Evolutionary conservation across 2,797 vertebrate genomes (phyloP).

Genomic region (Diglossa cyanea): DNA sequence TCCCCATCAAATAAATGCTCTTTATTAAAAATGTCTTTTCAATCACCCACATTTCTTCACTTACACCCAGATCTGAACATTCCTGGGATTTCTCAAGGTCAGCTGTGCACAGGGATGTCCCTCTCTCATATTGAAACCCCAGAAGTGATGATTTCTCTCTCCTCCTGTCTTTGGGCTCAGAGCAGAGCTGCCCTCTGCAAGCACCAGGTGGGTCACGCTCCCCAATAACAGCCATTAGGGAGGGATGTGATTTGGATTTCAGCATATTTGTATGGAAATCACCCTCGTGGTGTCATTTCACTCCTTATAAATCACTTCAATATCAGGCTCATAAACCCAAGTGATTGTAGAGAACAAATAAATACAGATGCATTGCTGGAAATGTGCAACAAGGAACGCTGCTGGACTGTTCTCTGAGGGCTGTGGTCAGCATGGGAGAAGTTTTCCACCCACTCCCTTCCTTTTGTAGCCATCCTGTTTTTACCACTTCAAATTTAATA

Average conservation of each 20-base stretch:
- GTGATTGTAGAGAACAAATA: background rate
- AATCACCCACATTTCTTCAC: rapidly evolving
- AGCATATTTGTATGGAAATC: background rate
- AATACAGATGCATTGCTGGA: background rate
- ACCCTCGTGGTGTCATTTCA: background rate
- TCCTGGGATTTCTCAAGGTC: background rate
- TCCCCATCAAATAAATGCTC: background rate
- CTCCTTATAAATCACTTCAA: background rate
- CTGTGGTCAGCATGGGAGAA: constrained; percentile 7
- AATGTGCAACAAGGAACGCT: background rate
- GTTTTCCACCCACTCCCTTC: constrained; percentile 61
- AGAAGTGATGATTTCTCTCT: background rate
- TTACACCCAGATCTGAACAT: rapidly evolving
- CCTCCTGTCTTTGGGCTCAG: background rate
- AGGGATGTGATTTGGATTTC: background rate
- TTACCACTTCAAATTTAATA: constrained; percentile 76
- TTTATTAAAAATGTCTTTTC: background rate
- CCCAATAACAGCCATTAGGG: background rate
- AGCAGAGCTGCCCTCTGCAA: background rate
- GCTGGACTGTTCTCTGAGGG: background rate
- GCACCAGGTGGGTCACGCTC: background rate
- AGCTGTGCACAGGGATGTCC: background rate
- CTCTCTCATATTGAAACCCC: background rate
- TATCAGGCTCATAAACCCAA: background rate
- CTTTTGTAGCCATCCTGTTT: constrained; percentile 65